Evolutionary conservation across 2,888 invertebrate species (phyloP).

Genomic region (Beris morrisii): DNA sequence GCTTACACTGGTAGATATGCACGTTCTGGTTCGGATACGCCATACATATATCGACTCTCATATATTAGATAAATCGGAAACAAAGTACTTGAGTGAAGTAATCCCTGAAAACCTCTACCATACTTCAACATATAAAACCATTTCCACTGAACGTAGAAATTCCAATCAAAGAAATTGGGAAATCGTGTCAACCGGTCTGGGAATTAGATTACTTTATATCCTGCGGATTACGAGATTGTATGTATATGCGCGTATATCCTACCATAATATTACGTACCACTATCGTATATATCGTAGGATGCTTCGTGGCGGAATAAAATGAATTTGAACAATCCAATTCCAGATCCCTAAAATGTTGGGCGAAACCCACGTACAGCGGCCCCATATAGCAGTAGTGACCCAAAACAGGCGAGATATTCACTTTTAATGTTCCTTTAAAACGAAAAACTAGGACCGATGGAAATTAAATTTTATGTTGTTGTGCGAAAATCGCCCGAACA

Average conservation of each 20-base stretch:
- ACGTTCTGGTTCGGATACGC: too few relatives aligned
- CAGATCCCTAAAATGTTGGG: too few relatives aligned
- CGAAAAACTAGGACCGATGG: slow-evolving; percentile 16
- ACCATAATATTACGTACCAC: background rate
- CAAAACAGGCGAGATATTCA: background rate
- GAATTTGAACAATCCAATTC: slow-evolving; percentile 24
- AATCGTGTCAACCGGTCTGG: slow-evolving; percentile 32
- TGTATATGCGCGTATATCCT: slow-evolving; percentile 1
- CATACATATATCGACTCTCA: too few relatives aligned
- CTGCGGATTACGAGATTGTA: slow-evolving; percentile 23
- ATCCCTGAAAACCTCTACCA: too few relatives aligned
- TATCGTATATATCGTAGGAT: too few relatives aligned
- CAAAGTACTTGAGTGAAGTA: too few relatives aligned
- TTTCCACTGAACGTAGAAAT: slow-evolving; percentile 23
- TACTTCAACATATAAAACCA: background rate
- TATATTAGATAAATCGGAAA: too few relatives aligned
- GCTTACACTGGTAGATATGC: too few relatives aligned
- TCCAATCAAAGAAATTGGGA: slow-evolving; percentile 33
- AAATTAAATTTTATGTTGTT: slow-evolving; percentile 27
- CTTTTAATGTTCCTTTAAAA: slow-evolving; percentile 14
- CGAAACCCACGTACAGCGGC: too few relatives aligned
- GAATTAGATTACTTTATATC: slow-evolving; percentile 30
- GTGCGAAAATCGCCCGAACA: background rate
- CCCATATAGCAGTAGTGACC: too few relatives aligned
- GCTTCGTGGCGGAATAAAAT: slow-evolving; percentile 7